These are phyloP conservation scores for Tetragonula clypearis DNA, from an alignment of 1,140 invertebrate genomes.

Conservation along the genomic window DNA sequence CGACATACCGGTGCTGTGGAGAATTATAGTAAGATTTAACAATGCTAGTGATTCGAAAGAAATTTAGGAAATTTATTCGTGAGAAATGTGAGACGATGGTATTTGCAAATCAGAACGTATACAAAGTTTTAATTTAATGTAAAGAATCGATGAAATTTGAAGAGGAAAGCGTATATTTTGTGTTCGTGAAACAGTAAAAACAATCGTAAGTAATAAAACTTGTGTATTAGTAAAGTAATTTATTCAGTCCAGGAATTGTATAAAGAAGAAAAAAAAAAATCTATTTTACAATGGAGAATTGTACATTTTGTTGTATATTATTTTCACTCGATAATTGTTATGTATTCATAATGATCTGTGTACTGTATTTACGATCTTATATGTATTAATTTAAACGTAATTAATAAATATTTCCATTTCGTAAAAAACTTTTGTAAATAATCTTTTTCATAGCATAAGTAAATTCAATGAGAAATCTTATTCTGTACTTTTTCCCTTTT, in stretches of 20 bases:
- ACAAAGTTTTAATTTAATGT: neutral
- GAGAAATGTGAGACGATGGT: neutral
- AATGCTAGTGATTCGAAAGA: neutral
- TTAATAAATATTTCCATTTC: conserved; percentile 69
- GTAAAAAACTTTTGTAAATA: conserved; percentile 19
- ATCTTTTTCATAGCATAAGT: neutral
- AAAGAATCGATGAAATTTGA: neutral
- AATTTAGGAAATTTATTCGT: neutral
- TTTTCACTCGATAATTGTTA: conserved; percentile 69
- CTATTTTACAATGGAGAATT: conserved; percentile 63
- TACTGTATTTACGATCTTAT: conserved; percentile 63
- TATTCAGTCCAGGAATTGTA: conserved; percentile 56
- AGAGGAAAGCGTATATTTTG: neutral
- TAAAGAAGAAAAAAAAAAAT: conserved; percentile 62
- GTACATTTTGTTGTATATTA: conserved; percentile 77
- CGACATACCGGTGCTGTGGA: neutral
- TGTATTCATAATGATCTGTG: conserved; percentile 67
- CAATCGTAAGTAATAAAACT: neutral
- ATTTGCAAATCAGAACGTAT: neutral
- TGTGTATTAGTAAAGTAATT: conserved; percentile 54
- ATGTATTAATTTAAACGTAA: conserved; percentile 74
- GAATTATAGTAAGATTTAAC: neutral
- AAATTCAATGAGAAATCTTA: neutral
- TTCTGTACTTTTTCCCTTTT: neutral
- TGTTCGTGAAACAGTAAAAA: neutral